Evolutionary conservation across 2,113 vertebrate genomes (phyloP).

Genomic region (Nothoprocta pentlandii): DNA sequence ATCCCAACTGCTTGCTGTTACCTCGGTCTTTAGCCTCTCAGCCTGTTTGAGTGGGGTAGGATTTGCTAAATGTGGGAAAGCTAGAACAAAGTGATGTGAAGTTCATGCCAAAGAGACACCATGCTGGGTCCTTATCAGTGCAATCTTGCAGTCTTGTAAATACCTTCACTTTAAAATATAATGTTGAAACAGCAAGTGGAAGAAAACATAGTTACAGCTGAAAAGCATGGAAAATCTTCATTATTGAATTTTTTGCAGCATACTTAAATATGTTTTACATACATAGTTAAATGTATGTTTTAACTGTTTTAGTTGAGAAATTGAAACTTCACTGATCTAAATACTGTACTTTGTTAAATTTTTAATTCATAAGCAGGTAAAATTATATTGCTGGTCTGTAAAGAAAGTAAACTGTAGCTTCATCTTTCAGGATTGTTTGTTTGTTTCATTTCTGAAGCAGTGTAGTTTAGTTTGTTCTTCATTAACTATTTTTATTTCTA

Average conservation of each 20-base stretch:
- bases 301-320: not conserved
- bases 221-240: not conserved
- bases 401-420: not conserved
- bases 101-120: not conserved
- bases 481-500: slow-evolving; percentile 53
- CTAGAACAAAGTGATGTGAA: not conserved
- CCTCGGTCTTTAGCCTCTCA: not conserved
- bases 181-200: not conserved
- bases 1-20: not conserved
- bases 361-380: not conserved
- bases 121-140: not conserved
- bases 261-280: not conserved
- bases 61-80: not conserved
- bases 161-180: not conserved
- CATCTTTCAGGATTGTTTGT: not conserved
- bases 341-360: not conserved
- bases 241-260: not conserved
- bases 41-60: not conserved
- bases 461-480: not conserved
- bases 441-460: not conserved
- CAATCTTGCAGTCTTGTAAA: not conserved
- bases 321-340: not conserved
- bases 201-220: not conserved
- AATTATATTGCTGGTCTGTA: not conserved
- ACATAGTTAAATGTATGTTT: not conserved